phyloP scores from a whole-genome alignment of 2,888 invertebrate species.

The Ormyrus pomaceus region DNA sequence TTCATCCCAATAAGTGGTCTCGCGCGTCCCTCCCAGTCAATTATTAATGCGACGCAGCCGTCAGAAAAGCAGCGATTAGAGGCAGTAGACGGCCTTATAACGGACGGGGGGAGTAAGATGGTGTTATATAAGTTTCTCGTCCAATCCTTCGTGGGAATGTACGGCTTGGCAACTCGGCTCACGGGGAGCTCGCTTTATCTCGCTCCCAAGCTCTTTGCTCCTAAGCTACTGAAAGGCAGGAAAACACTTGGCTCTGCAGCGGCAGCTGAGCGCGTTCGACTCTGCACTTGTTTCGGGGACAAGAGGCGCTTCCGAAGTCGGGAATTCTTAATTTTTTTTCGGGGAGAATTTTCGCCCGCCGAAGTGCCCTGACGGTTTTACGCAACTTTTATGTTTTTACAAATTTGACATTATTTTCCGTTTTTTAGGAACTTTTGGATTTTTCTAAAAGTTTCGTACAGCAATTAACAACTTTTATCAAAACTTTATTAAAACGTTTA shows the following conservation, averaged over 20 bases:
- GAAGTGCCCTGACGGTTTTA: too few species aligned
- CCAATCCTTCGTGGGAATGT: slow-evolving; percentile 73
- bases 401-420: too few species aligned
- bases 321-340: too few species aligned
- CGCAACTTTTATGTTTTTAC: too few species aligned
- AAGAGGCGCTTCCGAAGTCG: too few species aligned
- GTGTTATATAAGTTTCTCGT: slow-evolving; percentile 70
- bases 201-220: not conserved
- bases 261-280: slow-evolving; percentile 3
- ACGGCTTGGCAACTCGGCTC: slow-evolving; percentile 63
- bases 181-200: not conserved
- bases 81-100: not conserved
- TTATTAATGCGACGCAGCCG: slow-evolving; percentile 61
- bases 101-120: slow-evolving; percentile 38
- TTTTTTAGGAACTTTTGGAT: too few species aligned
- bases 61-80: slow-evolving; percentile 25
- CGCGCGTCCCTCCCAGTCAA: slow-evolving; percentile 57
- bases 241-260: slow-evolving; percentile 11
- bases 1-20: slow-evolving; percentile 36
- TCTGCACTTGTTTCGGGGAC: slow-evolving; percentile 4
- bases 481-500: too few species aligned
- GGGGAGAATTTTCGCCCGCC: too few species aligned
- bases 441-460: too few species aligned
- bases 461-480: too few species aligned
- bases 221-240: slow-evolving; percentile 70